A percentile compares a stretch with the other conserved stretches of the same genome.
Evolutionary conservation across 1,140 invertebrate genomes (phyloP).

Genomic region (Octopus bimaculoides): DNA sequence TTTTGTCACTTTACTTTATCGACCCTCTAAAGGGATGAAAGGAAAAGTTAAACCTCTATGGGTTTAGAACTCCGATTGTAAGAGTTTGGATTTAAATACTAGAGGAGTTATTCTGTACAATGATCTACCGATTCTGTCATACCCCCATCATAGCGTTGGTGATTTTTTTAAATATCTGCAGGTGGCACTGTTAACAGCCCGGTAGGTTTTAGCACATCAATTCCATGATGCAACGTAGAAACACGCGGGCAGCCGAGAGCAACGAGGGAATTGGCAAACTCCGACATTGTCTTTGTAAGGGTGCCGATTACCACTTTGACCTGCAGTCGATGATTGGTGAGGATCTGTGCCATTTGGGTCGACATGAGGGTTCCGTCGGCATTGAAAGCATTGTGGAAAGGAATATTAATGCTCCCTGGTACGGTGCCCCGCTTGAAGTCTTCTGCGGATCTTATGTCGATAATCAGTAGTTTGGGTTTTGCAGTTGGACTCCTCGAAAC

Average conservation of each 20-base stretch:
- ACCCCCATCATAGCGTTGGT: not conserved
- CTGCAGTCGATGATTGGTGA: conserved; percentile 64
- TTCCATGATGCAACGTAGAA: conserved; percentile 62
- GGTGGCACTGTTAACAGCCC: conserved; percentile 52
- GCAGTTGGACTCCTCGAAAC: conserved; percentile 48
- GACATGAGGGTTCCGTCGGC: conserved; percentile 65
- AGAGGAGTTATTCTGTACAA: too few species aligned
- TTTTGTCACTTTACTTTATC: too few species aligned
- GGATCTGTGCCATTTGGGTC: conserved; percentile 64
- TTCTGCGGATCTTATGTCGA: conserved; percentile 73
- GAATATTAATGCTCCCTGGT: conserved; percentile 80
- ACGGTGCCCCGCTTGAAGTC: conserved; percentile 76
- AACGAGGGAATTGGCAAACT: conserved; percentile 63
- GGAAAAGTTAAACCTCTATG: too few species aligned
- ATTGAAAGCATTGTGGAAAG: conserved; percentile 68
- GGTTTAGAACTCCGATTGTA: too few species aligned
- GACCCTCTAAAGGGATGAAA: too few species aligned
- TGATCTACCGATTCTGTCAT: too few species aligned
- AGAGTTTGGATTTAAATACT: too few species aligned
- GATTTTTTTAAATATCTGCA: conserved; percentile 45
- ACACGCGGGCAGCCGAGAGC: conserved; percentile 57
- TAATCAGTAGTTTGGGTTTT: conserved; percentile 65
- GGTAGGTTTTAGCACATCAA: conserved; percentile 60
- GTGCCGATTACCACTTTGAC: conserved; percentile 73
- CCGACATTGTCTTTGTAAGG: conserved; percentile 51